Evolutionary conservation across 2,888 invertebrate species (phyloP).

Genomic region (Heteropelma amictum): DNA sequence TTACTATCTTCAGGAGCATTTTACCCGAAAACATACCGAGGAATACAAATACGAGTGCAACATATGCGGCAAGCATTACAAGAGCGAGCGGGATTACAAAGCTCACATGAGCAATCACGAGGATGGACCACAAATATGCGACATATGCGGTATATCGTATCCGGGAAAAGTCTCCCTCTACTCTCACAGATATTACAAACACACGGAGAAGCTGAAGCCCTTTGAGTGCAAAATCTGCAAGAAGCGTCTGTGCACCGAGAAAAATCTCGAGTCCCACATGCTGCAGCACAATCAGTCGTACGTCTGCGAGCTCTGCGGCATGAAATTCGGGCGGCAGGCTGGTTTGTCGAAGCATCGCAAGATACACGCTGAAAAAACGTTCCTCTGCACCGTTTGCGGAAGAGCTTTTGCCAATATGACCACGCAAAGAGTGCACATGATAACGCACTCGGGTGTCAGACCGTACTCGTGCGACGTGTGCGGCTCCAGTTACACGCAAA

Average conservation of each 20-base stretch:
- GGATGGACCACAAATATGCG: slow-evolving; percentile 57
- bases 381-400: slow-evolving; percentile 46
- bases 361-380: slow-evolving; percentile 48
- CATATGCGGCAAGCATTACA: slow-evolving; percentile 55
- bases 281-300: slow-evolving; percentile 57
- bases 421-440: slow-evolving; percentile 51
- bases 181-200: slow-evolving; percentile 57
- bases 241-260: slow-evolving; percentile 43
- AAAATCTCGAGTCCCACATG: slow-evolving; percentile 49
- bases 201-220: slow-evolving; percentile 51
- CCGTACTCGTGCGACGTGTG: slow-evolving; percentile 61
- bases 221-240: slow-evolving; percentile 56
- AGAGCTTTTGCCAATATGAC: slow-evolving; percentile 48
- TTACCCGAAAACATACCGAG: slow-evolving; percentile 53
- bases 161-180: slow-evolving; percentile 58
- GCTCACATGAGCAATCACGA: slow-evolving; percentile 56
- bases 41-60: slow-evolving; percentile 57
- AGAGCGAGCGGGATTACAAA: slow-evolving; percentile 54
- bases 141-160: slow-evolving; percentile 58
- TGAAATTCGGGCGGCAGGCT: slow-evolving; percentile 45
- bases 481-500: slow-evolving; percentile 58
- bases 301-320: slow-evolving; percentile 56
- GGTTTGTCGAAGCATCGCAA: slow-evolving; percentile 51
- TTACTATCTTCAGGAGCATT: slow-evolving; percentile 50
- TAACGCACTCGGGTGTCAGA: slow-evolving; percentile 60